Evolutionary conservation across 1,140 invertebrate species (phyloP).

Genomic region (Drosophila elegans): DNA sequence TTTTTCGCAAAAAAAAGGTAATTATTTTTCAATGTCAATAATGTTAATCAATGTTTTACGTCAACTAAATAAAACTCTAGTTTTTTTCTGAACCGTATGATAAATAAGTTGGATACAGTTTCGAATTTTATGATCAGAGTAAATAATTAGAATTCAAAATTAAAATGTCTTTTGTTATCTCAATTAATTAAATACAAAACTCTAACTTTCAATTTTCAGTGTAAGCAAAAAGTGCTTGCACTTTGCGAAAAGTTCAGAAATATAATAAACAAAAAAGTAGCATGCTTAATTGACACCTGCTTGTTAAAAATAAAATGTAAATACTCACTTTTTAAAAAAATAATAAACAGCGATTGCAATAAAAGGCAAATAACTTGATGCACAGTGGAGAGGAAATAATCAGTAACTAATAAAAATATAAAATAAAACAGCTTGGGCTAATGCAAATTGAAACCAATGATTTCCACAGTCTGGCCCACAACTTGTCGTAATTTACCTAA

Average conservation of each 20-base stretch:
- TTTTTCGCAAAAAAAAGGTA: no score
- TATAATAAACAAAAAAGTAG: conserved; percentile 6
- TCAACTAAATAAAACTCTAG: no score
- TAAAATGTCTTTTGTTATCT: no score
- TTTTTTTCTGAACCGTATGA: no score
- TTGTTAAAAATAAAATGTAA: conserved; percentile 9
- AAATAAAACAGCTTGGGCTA: no score
- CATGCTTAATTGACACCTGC: conserved; percentile 9
- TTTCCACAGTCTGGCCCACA: background rate
- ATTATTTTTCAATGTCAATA: no score
- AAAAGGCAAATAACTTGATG: background rate
- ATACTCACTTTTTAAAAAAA: background rate
- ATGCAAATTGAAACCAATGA: background rate
- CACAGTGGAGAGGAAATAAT: background rate
- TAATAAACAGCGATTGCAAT: background rate
- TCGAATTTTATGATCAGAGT: no score
- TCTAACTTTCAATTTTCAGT: background rate
- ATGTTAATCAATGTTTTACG: no score
- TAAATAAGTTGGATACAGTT: no score
- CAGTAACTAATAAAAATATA: background rate
- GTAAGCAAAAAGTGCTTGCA: background rate
- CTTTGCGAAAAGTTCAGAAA: background rate
- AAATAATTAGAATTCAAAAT: no score
- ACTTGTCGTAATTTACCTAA: no score
- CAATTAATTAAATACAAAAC: no score